Base-by-base conservation (phyloP, 2,113 vertebrate genomes). In the Mormyrus iriodes region DNA sequence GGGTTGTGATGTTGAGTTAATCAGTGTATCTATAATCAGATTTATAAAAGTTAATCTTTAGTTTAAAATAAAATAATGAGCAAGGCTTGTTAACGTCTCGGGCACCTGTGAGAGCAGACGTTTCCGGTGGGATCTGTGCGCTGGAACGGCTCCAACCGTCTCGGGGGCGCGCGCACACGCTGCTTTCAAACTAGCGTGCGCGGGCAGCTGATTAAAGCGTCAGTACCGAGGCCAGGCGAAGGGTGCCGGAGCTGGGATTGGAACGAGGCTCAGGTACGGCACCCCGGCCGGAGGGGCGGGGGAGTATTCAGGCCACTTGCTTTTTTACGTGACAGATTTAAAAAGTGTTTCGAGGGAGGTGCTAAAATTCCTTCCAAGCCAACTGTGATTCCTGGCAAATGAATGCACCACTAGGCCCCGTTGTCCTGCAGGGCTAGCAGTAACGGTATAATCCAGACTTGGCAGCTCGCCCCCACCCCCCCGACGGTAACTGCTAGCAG, bases 41-140 rank as follows among this genome's bases (percentile, higher is more conserved):
- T 90, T 90, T 90, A 91, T 48, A 90, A 92, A 91, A 86, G 91
- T 92, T 93, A 94, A 94, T 95, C 88, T 49, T 88, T 89, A 91
- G 91, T 92, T 92, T 79, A 39, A 79, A 79, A 94, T 92, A 92
- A 91, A 93, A 93, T 94, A 94, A 94, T 93, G 93, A 94, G 93
- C 88, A 55, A 90, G 39, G 85, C 90, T 92, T 92, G 93, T 93
- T 93, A 93, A 92, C 90, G 90, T 93, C 91, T 92, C 89, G 90
- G 93, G 93, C 94, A 95, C 92, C 94, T 94, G 93, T 90, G 91
- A 93, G 92, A 92, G 92, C 92, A 93, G 93, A 90, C 91, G 12
- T 52, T 92, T 89, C 79, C 90, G 86, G 53, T 86, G 52, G 79
- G 58, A 83, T 85, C 39, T 86, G 88, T 61, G 52, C 53, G 21